Base-by-base conservation (phyloP, 2,888 invertebrate species). In the Bombyx huttoni region DNA sequence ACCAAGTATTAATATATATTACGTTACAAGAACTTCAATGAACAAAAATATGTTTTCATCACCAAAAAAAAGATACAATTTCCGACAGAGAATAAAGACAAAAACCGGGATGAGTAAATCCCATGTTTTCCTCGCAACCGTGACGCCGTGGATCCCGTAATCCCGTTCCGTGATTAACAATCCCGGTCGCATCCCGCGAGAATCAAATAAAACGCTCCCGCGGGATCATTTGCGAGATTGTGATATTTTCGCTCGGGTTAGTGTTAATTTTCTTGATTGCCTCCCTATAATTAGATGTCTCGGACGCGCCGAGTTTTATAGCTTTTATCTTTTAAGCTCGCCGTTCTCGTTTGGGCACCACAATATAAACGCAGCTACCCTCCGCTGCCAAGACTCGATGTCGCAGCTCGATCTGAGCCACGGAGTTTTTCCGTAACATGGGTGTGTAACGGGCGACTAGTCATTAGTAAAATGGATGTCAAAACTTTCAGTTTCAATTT, bases 231-330 rank as follows among this genome's bases (percentile, higher is more conserved):
- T 77, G 71, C 70, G 67, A 70, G 74, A 78, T 78, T 77, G 77
- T 73, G 62, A 62, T 56, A 62, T 62, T 61, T 58, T 46, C 55
- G 54, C 12, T 40, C 13, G 33, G 58, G 55, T 58, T 60, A 64
- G 68, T 70, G 76, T 73, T 78, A 77, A 80, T 80, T 78, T 78
- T 76, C 79, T 74, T 80, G 76, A 81, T 80, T 75, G 74, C 73
- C 52, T 51, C 51, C 47, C 24, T 34, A 40, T 40, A 40, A 40
- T 40, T 40, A 40, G 40, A 40, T 40, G 40, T 40, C 12, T 40
- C 7, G 12, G 40, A 12, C 40, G 8, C 9, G 40, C 12, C 40
- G 9, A 12, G 40, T 40, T 40, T 40, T 10, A 8, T 40, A 40
- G 9, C 8, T 12, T 8, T 8, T 12, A 40, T 8, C 40, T 7